These are phyloP conservation scores for Bombus balteatus DNA, from an alignment of 1,140 invertebrate species.

Conservation along the genomic window DNA sequence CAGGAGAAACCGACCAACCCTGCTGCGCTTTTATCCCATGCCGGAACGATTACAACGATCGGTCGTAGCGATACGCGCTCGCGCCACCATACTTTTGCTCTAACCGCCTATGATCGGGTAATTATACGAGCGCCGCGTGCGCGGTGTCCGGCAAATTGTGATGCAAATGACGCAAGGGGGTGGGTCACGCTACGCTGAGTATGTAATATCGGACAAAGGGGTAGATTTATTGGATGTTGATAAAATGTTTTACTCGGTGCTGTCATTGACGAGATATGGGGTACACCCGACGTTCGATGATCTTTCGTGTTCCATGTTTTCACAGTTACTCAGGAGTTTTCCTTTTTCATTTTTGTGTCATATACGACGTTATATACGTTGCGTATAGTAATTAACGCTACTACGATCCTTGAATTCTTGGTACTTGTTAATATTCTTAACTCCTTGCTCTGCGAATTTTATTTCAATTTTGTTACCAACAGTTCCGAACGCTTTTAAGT, in stretches of 20 bases:
- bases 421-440: no score
- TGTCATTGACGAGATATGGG: background rate
- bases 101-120: slow-evolving; percentile 11
- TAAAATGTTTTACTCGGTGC: background rate
- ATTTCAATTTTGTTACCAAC: no score
- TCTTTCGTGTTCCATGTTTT: no score
- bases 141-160: slow-evolving; percentile 21
- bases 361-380: no score
- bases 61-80: slow-evolving; percentile 10
- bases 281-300: no score
- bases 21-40: slow-evolving; percentile 36
- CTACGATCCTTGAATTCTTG: no score
- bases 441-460: no score
- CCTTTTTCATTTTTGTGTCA: no score
- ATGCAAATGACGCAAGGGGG: slow-evolving; percentile 3
- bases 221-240: slow-evolving; percentile 10
- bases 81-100: slow-evolving; percentile 8
- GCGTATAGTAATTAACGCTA: no score
- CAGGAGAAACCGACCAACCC: background rate
- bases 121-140: slow-evolving; percentile 11
- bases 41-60: slow-evolving; percentile 45
- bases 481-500: no score
- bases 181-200: background rate
- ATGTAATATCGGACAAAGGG: background rate
- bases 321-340: no score